Base-by-base conservation (phyloP, 2,113 vertebrate genomes). In the Perca flavescens region DNA sequence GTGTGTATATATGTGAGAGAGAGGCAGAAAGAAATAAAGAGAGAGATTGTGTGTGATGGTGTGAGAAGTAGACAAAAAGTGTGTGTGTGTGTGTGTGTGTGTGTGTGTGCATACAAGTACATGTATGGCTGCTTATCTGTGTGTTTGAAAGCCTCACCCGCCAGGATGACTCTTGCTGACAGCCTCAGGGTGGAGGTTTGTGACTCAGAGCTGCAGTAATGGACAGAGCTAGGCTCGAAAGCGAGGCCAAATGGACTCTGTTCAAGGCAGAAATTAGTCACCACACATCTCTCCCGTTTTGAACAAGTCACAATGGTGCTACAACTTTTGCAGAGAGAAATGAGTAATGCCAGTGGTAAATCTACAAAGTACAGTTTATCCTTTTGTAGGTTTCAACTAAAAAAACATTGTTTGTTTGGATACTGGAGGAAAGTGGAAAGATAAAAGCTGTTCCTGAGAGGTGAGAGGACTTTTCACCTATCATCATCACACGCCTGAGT, bases 121-220 rank as follows among this genome's bases (percentile, higher is more conserved):
- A 68, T 79, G 69, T 63, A 66, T 83, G 77, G n/a, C 21, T 40
- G 54, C 53, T 43, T 74, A 65, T 80, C 58, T 68, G 73, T 83
- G 86, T 84, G 78, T 88, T 69, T 78, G 63, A 86, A 79, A 8
- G 13, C 72, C 73, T 69, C 47, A 22, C 68, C 67, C 15, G 52
- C 76, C 68, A 76, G 77, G 57, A 66, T 56, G 86, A 89, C 84
- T 85, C 80, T 83, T 61, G 73, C 87, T 88, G 91, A 89, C 85
- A 87, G 89, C 84, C 84, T 84, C 81, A 63, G 91, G 88, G 88
- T 82, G 85, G 73, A 89, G 83, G 85, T 89, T 85, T 92, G 88
- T 93, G 91, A 92, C 83, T 90, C 90, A 89, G 87, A 90, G 88
- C 67, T 80, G 82, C 86, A 86, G 84, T 90, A 85, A 91, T 92